These are phyloP conservation scores for Dysmachus trigonus DNA, from an alignment of 2,888 invertebrate species.

Conservation along the genomic window DNA sequence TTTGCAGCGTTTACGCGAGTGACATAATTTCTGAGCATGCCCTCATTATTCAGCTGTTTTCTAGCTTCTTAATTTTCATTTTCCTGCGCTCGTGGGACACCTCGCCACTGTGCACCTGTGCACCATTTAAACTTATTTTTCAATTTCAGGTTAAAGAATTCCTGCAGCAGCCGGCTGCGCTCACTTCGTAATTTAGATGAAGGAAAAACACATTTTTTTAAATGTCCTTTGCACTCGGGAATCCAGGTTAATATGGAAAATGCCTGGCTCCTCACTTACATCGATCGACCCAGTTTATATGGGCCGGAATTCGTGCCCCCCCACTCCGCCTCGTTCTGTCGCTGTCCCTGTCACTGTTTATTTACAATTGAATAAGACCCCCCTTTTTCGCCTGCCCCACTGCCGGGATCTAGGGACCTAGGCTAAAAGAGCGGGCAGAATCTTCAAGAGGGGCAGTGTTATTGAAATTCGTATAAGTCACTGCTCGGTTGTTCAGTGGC, in stretches of 20 bases:
- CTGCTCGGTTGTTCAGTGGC: neutral
- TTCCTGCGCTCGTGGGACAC: neutral
- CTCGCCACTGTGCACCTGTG: neutral
- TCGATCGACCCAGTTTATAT: conserved; percentile 39
- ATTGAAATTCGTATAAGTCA: conserved; percentile 19
- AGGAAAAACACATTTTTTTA: neutral
- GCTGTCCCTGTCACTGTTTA: neutral
- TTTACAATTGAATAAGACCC: conserved; percentile 11
- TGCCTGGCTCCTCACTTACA: neutral
- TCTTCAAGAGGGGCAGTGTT: neutral
- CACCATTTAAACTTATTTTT: conserved; percentile 23
- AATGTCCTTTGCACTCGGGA: neutral
- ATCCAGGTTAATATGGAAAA: conserved; percentile 27
- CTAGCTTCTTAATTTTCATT: neutral
- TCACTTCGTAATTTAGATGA: conserved; percentile 12
- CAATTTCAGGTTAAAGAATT: conserved; percentile 24
- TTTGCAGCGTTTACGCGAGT: neutral
- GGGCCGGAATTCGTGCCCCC: neutral
- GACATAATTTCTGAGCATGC: conserved; percentile 11
- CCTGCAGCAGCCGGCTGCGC: neutral
- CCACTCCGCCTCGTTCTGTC: neutral
- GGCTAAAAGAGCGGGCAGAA: neutral
- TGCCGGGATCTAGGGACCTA: neutral
- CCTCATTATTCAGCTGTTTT: conserved; percentile 23
- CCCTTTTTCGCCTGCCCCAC: neutral